Conservation (phyloP, 2,888 invertebrate species). For the Xanthostigma xanthostigma region DNA sequence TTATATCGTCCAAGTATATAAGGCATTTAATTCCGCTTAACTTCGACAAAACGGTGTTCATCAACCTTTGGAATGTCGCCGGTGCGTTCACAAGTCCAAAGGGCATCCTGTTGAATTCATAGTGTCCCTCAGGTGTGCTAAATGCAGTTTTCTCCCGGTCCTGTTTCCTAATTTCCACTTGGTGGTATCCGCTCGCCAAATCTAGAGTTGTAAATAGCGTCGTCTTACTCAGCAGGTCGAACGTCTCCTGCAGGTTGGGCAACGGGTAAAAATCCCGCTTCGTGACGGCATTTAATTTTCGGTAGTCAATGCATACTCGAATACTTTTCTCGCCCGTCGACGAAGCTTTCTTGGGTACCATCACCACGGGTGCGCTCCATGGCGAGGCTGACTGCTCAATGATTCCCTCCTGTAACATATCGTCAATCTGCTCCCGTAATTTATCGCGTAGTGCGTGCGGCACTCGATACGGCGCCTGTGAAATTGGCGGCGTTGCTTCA, state of each 20-base stretch:
- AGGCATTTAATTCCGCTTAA: slow-evolving; percentile 12
- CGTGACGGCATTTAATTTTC: slow-evolving; percentile 13
- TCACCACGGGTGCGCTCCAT: slow-evolving; percentile 20
- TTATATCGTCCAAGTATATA: slow-evolving; percentile 13
- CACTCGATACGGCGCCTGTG: slow-evolving; percentile 9
- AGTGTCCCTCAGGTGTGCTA: slow-evolving; percentile 13
- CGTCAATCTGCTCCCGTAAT: slow-evolving; percentile 10
- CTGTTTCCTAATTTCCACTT: slow-evolving; percentile 13
- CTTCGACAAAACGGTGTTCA: slow-evolving; percentile 17
- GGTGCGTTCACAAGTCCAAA: slow-evolving; percentile 21
- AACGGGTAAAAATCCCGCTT: slow-evolving; percentile 12
- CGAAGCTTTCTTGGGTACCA: slow-evolving; percentile 21
- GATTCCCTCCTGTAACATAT: slow-evolving; percentile 15
- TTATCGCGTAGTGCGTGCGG: slow-evolving; percentile 6
- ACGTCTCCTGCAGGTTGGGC: slow-evolving; percentile 16
- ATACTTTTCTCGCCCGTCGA: slow-evolving; percentile 9
- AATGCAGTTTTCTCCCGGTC: slow-evolving; percentile 15
- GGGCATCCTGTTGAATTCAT: slow-evolving; percentile 15
- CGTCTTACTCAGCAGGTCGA: slow-evolving; percentile 15
- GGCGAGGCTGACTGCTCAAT: slow-evolving; percentile 16
- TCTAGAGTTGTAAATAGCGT: slow-evolving; percentile 17
- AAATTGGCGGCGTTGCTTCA: slow-evolving; percentile 2
- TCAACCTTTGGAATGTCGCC: slow-evolving; percentile 19
- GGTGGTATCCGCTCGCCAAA: slow-evolving; percentile 16
- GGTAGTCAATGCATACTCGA: slow-evolving; percentile 16